These are phyloP conservation scores for Clarias gariepinus DNA, from an alignment of 2,113 vertebrate species.

Conservation along the genomic window DNA sequence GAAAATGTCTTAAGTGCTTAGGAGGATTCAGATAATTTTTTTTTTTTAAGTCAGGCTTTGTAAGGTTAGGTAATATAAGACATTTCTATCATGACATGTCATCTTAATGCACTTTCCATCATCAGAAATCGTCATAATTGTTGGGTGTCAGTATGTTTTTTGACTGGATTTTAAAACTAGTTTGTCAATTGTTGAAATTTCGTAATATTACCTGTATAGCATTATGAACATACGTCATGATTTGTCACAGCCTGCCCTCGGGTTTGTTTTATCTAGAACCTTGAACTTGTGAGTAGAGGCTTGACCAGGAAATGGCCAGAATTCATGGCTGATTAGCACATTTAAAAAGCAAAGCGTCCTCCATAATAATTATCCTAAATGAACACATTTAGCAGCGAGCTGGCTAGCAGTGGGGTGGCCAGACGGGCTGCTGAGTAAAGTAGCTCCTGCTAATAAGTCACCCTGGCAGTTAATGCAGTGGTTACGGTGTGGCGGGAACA, in stretches of 20 bases:
- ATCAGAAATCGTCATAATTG: not conserved
- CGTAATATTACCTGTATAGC: too few relatives aligned
- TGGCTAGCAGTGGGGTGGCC: slow-evolving; percentile 64
- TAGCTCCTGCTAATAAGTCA: slow-evolving; percentile 68
- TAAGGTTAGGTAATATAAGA: not conserved
- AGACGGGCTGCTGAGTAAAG: slow-evolving; percentile 66
- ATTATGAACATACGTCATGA: too few relatives aligned
- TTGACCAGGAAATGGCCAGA: slow-evolving; percentile 56
- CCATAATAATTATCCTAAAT: slow-evolving; percentile 75
- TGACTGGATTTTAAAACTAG: not conserved
- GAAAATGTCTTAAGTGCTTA: slow-evolving; percentile 2
- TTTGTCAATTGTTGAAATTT: not conserved
- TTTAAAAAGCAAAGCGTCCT: slow-evolving; percentile 63
- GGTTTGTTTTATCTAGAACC: not conserved
- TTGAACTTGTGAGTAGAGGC: slow-evolving; percentile 6
- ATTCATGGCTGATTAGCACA: slow-evolving; percentile 64
- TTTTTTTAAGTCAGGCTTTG: not conserved
- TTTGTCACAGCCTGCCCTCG: not conserved
- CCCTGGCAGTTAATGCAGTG: slow-evolving; percentile 62
- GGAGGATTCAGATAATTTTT: not conserved
- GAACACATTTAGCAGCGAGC: slow-evolving; percentile 69
- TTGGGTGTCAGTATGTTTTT: not conserved
- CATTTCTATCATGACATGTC: not conserved
- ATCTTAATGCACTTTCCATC: not conserved
- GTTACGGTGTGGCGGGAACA: not conserved